Evolutionary conservation across 1,140 invertebrate species (phyloP), one percentile per base, ranked within the genome.

Genomic region (Leptopilina boulardi): DNA sequence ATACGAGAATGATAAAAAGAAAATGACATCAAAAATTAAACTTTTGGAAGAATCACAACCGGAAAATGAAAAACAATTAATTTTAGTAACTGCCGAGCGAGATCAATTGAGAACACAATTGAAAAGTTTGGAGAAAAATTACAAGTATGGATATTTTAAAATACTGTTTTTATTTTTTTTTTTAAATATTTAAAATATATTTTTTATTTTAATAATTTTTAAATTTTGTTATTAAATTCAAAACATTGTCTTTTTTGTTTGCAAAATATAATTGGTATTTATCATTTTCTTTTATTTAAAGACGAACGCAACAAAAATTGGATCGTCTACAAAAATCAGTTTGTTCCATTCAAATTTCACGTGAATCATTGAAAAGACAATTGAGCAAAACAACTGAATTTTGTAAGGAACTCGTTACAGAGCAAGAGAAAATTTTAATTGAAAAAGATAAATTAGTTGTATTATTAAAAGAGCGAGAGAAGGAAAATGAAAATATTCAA

Each of bases 1-100:
- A 77, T 94, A 94, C 76, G 92, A 93, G 19, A 83, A 85, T 8
- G 94, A 94, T 51, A 93, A 92, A 79, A 84, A 85, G 2, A 91
- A 91, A 77, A 78, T 94, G 11, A 78, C 78, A 23, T 80, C 77
- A 70, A 87, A 89, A 79, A 85, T 91, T 77, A 87, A 89, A 78
- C 75, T 84, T 76, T 84, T 92, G 4, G 89, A 91, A 82, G 82
- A 91, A 82, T 82, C 82, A 75, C 85, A 89, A 81, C 80, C 88
- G 13, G 78, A 92, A 80, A 88, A 89, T 84, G 87, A 92, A 42
- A 87, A 87, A 13, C 84, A 91, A 75, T 82, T 92, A 5, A 77
- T 88, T 18, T 80, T 87, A 26, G 66, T 90, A 21, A 88, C 88
- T 38, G 83, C 87, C n/a, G 91, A 92, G 79, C 91, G 90, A 77